Conservation (phyloP, 2,797 vertebrate genomes). For the Phalloptychus januarius region DNA sequence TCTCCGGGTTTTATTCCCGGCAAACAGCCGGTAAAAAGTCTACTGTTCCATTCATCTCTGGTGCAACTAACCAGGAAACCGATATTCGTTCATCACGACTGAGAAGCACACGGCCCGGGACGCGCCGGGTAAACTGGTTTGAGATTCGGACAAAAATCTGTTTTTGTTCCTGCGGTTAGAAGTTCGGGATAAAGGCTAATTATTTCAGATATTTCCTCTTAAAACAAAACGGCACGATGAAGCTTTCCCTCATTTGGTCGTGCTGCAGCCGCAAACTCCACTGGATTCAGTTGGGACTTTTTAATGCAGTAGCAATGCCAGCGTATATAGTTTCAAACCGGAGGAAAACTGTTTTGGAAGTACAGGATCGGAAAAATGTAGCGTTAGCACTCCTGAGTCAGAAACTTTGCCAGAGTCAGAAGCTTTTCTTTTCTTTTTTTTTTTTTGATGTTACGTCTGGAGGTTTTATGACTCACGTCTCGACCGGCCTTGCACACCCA, state of each 20-base stretch:
- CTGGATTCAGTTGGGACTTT: not conserved
- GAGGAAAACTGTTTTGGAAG: not conserved
- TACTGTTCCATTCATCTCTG: constrained; percentile 27
- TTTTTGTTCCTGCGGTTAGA: not conserved
- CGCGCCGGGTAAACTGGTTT: not conserved
- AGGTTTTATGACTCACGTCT: not conserved
- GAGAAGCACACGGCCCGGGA: not conserved
- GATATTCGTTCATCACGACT: constrained; percentile 42
- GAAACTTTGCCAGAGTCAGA: not conserved
- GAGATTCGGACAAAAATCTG: not conserved
- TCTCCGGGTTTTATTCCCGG: constrained; percentile 59
- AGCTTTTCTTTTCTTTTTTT: not conserved
- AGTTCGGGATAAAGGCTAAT: not conserved
- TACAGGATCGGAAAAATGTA: not conserved
- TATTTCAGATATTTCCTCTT: not conserved
- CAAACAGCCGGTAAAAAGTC: constrained; percentile 52
- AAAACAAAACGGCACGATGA: not conserved
- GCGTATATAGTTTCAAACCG: not conserved
- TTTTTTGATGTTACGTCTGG: not conserved
- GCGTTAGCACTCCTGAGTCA: not conserved
- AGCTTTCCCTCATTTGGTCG: not conserved
- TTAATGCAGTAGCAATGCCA: not conserved
- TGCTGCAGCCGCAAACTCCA: not conserved
- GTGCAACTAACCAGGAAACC: constrained; percentile 37
- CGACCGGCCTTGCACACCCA: not conserved